These are phyloP conservation scores for Panthera uncia DNA, from an alignment of 2,113 vertebrate genomes.

Conservation along the genomic window DNA sequence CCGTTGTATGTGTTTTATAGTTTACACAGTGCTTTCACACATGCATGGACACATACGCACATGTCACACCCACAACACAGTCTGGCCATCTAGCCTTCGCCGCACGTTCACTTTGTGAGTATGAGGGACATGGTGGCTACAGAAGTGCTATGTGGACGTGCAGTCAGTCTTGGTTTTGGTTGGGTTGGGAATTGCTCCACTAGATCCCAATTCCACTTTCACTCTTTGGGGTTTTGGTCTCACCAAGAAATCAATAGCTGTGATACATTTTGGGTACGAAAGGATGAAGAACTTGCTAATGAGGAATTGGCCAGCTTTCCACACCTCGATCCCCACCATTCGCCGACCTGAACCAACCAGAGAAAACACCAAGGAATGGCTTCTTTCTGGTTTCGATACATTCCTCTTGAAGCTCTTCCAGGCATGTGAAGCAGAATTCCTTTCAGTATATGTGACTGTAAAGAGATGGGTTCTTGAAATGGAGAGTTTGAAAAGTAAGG, in stretches of 20 bases:
- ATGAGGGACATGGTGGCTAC: not conserved
- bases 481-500: not conserved
- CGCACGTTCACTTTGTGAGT: not conserved
- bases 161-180: not conserved
- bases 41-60: fast-evolving
- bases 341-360: not conserved
- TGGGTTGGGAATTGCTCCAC: not conserved
- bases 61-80: not conserved
- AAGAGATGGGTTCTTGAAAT: conserved; percentile 49
- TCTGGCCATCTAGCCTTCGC: not conserved
- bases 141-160: not conserved
- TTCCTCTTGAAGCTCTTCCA: conserved; percentile 23
- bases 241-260: not conserved
- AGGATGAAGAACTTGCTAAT: not conserved
- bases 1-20: not conserved
- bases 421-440: conserved; percentile 13
- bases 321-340: not conserved
- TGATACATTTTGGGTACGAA: not conserved
- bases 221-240: not conserved
- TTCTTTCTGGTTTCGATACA: not conserved
- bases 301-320: not conserved
- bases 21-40: not conserved
- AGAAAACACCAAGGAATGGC: not conserved
- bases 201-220: not conserved
- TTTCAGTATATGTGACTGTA: conserved; percentile 32